Evolutionary conservation across 2,888 invertebrate species (phyloP).

Genomic region (Agonopterix alstromeriana): DNA sequence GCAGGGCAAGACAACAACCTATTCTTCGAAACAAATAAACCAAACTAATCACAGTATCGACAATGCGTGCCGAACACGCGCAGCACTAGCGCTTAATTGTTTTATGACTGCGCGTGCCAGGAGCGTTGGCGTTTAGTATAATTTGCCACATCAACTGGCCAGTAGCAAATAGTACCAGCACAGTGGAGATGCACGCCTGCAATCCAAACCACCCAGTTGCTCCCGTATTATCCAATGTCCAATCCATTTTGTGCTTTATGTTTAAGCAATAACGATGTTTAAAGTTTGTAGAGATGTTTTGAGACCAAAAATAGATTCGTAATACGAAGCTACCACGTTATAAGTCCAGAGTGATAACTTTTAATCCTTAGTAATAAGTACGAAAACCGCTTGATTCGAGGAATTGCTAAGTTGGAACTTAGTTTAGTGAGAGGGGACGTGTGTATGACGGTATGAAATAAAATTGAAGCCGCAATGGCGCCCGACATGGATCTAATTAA

Average conservation of each 20-base stretch:
- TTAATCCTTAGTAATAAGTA: too few relatives aligned
- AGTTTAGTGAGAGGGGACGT: constrained; percentile 60
- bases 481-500: constrained; percentile 72
- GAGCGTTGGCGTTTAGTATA: too few relatives aligned
- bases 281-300: not conserved
- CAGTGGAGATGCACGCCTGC: constrained; percentile 44
- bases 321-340: too few relatives aligned
- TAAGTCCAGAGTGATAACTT: too few relatives aligned
- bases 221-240: constrained; percentile 10
- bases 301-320: constrained; percentile 19
- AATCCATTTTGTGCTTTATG: constrained; percentile 29
- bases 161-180: constrained; percentile 49
- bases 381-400: too few relatives aligned
- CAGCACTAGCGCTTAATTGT: too few relatives aligned
- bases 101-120: too few relatives aligned
- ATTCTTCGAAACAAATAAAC: too few relatives aligned
- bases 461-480: constrained; percentile 71
- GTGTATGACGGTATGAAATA: constrained; percentile 76
- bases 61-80: too few relatives aligned
- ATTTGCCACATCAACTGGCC: constrained; percentile 59
- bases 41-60: too few relatives aligned
- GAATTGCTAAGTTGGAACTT: constrained; percentile 9
- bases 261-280: constrained; percentile 10
- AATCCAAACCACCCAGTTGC: constrained; percentile 25
- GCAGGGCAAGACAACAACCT: too few relatives aligned